phyloP scores from a whole-genome alignment of 23 tunicate species.

The Phallusia fumigata region DNA sequence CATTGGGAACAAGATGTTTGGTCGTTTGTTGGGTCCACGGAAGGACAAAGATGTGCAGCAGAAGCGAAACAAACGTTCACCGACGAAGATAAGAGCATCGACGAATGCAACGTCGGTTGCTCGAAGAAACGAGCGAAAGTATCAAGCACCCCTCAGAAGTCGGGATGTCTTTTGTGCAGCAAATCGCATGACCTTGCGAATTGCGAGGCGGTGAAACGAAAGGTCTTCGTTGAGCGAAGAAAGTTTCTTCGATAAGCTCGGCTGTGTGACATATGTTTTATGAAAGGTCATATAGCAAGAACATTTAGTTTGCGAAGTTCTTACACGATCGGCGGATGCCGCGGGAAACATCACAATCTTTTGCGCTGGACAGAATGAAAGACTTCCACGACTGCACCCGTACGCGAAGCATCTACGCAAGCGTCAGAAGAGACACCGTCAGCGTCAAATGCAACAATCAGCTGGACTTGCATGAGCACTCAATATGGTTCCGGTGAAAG shows the following conservation, averaged over 20 bases:
- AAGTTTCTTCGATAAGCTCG: not conserved
- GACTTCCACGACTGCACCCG: not conserved
- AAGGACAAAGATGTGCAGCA: not conserved
- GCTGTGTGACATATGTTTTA: not conserved
- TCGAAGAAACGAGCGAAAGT: no score
- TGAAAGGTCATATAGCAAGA: no score
- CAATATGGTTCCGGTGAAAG: not conserved
- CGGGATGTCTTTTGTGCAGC: no score
- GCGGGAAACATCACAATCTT: not conserved
- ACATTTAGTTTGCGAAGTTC: not conserved
- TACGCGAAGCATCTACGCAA: slow-evolving; percentile 1
- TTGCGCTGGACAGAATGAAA: slow-evolving; percentile 1
- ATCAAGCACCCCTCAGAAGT: no score
- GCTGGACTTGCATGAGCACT: slow-evolving; percentile 14
- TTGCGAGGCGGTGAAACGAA: no score
- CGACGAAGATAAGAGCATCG: no score
- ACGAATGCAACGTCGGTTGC: not conserved
- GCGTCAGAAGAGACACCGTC: not conserved
- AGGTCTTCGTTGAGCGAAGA: no score
- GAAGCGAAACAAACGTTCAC: no score
- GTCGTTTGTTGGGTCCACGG: not conserved
- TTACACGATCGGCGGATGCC: not conserved
- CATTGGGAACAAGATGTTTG: not conserved
- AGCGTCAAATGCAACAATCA: not conserved
- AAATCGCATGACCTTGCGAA: no score